Percentiles rank a stretch among this genome's conserved stretches.
phyloP scores from a whole-genome alignment of 1,140 invertebrate species.

The Ostrea denselamellosa region DNA sequence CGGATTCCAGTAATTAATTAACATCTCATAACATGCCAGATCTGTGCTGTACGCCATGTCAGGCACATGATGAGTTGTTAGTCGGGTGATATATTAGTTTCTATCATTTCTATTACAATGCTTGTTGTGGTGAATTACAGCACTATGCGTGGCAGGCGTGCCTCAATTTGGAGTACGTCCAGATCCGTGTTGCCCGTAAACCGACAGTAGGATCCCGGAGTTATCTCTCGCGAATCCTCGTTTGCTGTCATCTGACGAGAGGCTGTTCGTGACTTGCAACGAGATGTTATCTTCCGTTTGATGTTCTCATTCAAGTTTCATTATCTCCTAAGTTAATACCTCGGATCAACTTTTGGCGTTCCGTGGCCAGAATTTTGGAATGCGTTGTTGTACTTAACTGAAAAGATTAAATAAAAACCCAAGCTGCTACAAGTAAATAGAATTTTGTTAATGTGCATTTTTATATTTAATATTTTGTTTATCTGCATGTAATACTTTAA shows the following conservation, averaged over 20 bases:
- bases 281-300: constrained; percentile 8
- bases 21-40: constrained; percentile 5
- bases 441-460: not conserved
- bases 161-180: not conserved
- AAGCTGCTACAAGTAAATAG: not conserved
- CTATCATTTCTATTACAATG: not conserved
- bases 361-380: not conserved
- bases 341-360: not conserved
- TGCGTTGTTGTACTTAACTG: not conserved
- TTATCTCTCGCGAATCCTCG: constrained; percentile 17
- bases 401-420: not conserved
- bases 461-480: not conserved
- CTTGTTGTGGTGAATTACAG: not conserved
- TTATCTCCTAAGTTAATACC: constrained; percentile 12
- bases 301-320: constrained; percentile 5
- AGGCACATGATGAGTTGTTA: not conserved
- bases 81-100: not conserved
- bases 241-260: constrained; percentile 31
- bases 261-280: constrained; percentile 23
- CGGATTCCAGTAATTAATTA: not conserved
- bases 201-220: not conserved
- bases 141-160: not conserved
- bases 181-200: not conserved
- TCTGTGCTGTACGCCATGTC: not conserved
- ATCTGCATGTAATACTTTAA: not conserved